Evolutionary conservation across 2,113 vertebrate genomes (phyloP).

Genomic region (Lagenorhynchus albirostris): DNA sequence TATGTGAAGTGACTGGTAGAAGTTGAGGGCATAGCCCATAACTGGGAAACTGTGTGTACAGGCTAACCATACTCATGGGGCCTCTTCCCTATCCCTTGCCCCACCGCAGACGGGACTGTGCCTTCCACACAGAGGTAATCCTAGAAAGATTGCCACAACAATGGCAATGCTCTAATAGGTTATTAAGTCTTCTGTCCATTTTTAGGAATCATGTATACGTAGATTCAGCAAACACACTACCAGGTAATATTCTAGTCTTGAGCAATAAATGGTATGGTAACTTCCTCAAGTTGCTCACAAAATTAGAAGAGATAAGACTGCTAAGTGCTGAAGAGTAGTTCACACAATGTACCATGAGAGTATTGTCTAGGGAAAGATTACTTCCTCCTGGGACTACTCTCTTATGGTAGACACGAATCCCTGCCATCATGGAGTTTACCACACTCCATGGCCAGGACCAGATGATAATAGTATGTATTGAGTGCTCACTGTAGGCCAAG

Average conservation of each 20-base stretch:
- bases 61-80: not conserved
- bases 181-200: not conserved
- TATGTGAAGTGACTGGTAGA: not conserved
- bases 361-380: not conserved
- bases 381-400: not conserved
- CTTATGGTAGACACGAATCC: not conserved
- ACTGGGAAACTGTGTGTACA: too few relatives aligned
- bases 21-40: accelerated
- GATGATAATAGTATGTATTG: not conserved
- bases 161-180: not conserved
- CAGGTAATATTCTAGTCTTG: not conserved
- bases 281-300: not conserved
- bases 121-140: not conserved
- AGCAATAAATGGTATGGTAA: not conserved
- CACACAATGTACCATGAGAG: not conserved
- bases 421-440: not conserved
- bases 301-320: not conserved
- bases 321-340: not conserved
- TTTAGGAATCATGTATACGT: not conserved
- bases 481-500: not conserved
- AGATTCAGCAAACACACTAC: not conserved
- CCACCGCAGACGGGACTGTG: not conserved
- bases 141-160: not conserved
- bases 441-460: not conserved
- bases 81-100: not conserved